Evolutionary conservation across 2,797 vertebrate species (phyloP).

Genomic region (Tragelaphus oryx): DNA sequence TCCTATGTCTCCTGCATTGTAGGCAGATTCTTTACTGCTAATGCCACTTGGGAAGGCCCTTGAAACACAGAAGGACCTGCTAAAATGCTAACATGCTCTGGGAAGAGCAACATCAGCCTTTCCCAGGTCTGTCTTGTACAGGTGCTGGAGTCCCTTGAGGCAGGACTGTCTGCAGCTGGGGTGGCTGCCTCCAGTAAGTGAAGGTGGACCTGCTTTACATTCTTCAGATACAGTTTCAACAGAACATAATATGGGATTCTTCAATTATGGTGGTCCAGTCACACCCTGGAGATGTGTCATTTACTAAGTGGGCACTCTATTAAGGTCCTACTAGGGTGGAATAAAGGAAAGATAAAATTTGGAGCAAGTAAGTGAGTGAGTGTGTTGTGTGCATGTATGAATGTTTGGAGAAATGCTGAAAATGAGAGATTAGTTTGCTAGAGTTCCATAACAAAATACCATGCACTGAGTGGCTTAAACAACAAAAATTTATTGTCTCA

Average conservation of each 20-base stretch:
- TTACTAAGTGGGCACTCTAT: background rate
- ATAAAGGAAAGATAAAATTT: background rate
- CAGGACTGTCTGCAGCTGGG: background rate
- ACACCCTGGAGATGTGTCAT: background rate
- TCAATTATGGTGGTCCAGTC: background rate
- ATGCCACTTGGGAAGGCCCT: background rate
- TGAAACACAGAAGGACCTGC: background rate
- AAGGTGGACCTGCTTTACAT: background rate
- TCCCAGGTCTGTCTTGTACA: background rate
- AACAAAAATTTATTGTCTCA: background rate
- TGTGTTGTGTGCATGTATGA: background rate
- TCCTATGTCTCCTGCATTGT: background rate
- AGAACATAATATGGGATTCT: background rate
- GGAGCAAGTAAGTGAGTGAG: accelerated
- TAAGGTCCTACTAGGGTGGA: background rate
- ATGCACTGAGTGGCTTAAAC: background rate
- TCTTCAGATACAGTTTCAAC: background rate
- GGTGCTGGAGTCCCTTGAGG: background rate
- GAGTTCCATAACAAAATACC: background rate
- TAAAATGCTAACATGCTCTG: background rate
- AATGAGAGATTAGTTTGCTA: background rate
- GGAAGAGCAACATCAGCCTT: background rate
- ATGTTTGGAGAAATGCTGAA: background rate
- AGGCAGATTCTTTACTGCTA: background rate
- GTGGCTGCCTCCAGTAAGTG: background rate